These are phyloP conservation scores for Elephantulus edwardii DNA, from an alignment of 2,113 vertebrate genomes.

Conservation along the genomic window DNA sequence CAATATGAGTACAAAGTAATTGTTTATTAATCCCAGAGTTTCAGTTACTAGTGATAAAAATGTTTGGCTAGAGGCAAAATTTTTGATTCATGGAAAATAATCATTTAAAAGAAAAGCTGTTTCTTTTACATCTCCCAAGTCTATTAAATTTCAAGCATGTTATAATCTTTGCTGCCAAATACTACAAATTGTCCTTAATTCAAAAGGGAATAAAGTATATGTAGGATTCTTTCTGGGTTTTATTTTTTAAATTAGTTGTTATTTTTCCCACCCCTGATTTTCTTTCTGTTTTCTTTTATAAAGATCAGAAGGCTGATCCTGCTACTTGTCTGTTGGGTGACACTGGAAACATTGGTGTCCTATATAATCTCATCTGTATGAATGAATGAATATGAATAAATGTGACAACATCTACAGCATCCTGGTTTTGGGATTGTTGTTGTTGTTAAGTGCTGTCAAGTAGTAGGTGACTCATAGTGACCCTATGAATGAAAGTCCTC, in stretches of 20 bases:
- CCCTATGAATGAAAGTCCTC: too few relatives aligned
- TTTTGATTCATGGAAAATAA: constrained; percentile 49
- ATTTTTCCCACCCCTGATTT: neutral
- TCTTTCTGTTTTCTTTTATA: neutral
- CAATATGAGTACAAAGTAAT: constrained; percentile 24
- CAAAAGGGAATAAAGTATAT: neutral
- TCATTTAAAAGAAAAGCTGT: constrained; percentile 10
- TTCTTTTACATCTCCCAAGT: constrained; percentile 14
- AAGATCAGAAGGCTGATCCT: neutral
- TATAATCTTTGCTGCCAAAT: constrained; percentile 18
- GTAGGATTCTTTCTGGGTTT: neutral
- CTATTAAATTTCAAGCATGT: constrained; percentile 1
- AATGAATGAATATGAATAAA: too few relatives aligned
- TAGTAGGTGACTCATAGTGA: too few relatives aligned
- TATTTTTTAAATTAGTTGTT: too few relatives aligned
- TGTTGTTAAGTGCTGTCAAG: too few relatives aligned
- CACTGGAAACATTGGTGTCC: neutral
- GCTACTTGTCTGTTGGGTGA: neutral
- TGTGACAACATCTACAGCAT: neutral
- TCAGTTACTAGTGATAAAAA: constrained; percentile 10
- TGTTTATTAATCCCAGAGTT: constrained; percentile 57
- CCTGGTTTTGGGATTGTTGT: neutral
- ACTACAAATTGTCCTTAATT: constrained; percentile 35
- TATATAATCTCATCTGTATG: neutral
- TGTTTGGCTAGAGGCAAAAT: constrained; percentile 46